phyloP scores from a whole-genome alignment of 2,113 vertebrate species.

The Scolopax mira region DNA sequence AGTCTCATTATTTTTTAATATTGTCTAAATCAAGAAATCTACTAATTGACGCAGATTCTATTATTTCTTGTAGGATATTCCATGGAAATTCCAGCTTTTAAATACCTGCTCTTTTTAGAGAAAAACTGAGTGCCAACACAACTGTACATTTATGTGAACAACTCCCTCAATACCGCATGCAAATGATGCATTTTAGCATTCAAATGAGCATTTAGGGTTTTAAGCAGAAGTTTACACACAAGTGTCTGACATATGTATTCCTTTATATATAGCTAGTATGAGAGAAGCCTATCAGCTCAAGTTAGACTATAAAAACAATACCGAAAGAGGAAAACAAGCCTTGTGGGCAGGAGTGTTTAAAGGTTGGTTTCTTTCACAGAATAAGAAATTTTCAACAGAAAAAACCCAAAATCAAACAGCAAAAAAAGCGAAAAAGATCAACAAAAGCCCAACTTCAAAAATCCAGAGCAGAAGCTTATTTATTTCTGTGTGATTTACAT shows the following conservation, averaged over 20 bases:
- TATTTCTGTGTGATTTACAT: slow-evolving; percentile 4
- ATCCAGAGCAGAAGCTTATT: background rate
- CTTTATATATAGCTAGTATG: background rate
- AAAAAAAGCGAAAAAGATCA: background rate
- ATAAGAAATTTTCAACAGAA: background rate
- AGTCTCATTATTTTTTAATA: background rate
- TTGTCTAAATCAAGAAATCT: background rate
- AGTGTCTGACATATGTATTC: slow-evolving; percentile 7
- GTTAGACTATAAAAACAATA: background rate
- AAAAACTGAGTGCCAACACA: background rate
- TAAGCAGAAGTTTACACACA: slow-evolving; percentile 46
- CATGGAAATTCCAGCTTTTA: background rate
- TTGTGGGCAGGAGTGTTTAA: background rate
- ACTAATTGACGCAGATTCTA: background rate
- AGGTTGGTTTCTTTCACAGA: background rate
- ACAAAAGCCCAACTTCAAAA: background rate
- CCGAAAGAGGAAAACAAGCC: background rate
- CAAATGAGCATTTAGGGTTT: slow-evolving; percentile 35
- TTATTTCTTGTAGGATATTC: background rate
- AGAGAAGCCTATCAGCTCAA: background rate
- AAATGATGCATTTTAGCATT: slow-evolving; percentile 25
- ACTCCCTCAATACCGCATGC: background rate
- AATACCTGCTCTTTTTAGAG: background rate
- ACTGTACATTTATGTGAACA: background rate
- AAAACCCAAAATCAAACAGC: background rate